Conservation (phyloP, 2,797 vertebrate genomes). For the Choloepus didactylus region DNA sequence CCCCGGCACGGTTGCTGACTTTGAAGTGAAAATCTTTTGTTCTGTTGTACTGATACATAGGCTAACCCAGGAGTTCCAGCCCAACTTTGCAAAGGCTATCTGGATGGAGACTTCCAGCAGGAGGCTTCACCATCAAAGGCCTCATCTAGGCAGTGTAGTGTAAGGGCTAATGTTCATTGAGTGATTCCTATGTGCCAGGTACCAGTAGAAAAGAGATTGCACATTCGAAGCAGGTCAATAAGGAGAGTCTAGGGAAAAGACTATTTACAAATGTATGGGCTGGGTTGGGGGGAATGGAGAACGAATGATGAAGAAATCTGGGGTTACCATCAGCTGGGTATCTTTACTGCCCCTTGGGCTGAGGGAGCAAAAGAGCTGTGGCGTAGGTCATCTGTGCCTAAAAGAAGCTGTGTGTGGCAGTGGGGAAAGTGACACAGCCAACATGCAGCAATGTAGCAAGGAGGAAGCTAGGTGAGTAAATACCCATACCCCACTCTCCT, state of each 20-base stretch:
- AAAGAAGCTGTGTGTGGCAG: neutral
- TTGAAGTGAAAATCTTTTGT: constrained; percentile 38
- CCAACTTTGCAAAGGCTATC: neutral
- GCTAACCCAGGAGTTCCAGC: neutral
- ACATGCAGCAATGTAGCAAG: neutral
- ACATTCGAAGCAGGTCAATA: constrained; percentile 6
- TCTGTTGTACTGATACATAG: neutral
- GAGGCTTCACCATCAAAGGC: neutral
- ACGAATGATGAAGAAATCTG: neutral
- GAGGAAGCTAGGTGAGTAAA: neutral
- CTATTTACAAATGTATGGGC: neutral
- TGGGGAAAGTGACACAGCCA: neutral
- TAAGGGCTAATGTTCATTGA: neutral
- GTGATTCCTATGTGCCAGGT: neutral
- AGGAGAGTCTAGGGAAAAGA: neutral
- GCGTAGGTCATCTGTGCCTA: neutral
- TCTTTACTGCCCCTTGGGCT: neutral
- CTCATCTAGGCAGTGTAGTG: neutral
- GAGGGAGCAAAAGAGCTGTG: neutral
- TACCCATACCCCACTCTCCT: neutral
- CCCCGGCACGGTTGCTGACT: constrained; percentile 29
- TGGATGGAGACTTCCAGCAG: constrained; percentile 10
- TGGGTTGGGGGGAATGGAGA: neutral
- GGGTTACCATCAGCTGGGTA: neutral
- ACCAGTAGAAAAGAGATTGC: neutral